A percentile compares a stretch with the other conserved stretches of the same genome.
Conservation (phyloP, 2,888 invertebrate species). For the Nebria salina region DNA sequence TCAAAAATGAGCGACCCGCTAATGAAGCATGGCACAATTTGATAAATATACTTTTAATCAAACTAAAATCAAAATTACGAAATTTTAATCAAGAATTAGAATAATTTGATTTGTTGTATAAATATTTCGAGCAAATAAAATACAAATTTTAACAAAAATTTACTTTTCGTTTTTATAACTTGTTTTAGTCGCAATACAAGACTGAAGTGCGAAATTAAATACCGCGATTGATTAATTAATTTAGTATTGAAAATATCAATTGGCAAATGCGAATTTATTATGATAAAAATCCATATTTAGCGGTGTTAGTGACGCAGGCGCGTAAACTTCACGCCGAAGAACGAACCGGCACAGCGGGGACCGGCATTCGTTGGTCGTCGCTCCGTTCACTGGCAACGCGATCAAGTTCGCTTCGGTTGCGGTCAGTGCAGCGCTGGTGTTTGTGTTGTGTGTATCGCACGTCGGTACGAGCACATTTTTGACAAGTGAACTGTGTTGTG, state of each 20-base stretch:
- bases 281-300: constrained; percentile 53
- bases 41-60: neutral
- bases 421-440: constrained; percentile 24
- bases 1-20: neutral
- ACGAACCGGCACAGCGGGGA: constrained; percentile 11
- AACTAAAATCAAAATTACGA: too few species aligned
- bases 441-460: constrained; percentile 14
- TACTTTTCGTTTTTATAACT: neutral
- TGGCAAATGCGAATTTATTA: constrained; percentile 41
- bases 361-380: neutral
- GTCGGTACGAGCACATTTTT: constrained; percentile 17
- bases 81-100: too few species aligned
- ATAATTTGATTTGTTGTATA: too few species aligned
- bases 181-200: neutral
- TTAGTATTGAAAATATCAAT: neutral
- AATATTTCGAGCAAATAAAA: too few species aligned
- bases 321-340: constrained; percentile 12
- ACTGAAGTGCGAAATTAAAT: neutral
- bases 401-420: neutral
- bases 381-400: constrained; percentile 1
- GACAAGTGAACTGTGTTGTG: constrained; percentile 39
- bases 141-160: too few species aligned
- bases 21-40: neutral
- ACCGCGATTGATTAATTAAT: neutral
- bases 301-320: constrained; percentile 49